phyloP scores from a whole-genome alignment of 2,888 invertebrate genomes.

The Apeira syringaria region DNA sequence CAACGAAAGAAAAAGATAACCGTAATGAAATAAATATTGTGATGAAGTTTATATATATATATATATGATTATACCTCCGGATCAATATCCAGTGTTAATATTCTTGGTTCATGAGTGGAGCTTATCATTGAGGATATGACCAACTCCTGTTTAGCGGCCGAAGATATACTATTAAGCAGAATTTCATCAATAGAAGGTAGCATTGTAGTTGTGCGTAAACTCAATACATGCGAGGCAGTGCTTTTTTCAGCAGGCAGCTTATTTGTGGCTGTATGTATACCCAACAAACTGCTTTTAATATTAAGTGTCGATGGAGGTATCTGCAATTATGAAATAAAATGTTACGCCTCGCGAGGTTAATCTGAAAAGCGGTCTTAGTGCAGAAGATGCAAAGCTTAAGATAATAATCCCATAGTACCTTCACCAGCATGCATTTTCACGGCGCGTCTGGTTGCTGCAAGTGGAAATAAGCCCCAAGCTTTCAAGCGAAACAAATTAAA shows the following conservation, averaged over 20 bases:
- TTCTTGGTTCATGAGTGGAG: slow-evolving; percentile 80
- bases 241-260: slow-evolving; percentile 75
- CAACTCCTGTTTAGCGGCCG: slow-evolving; percentile 84
- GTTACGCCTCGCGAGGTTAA: slow-evolving; percentile 66
- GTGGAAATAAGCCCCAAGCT: slow-evolving; percentile 68
- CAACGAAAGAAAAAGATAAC: slow-evolving; percentile 18
- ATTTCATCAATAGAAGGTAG: slow-evolving; percentile 84
- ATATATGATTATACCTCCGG: slow-evolving; percentile 82
- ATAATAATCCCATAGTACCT: slow-evolving; percentile 37
- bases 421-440: slow-evolving; percentile 40
- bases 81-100: slow-evolving; percentile 85
- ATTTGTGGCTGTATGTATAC: slow-evolving; percentile 73
- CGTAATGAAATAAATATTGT: slow-evolving; percentile 24
- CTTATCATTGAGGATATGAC: slow-evolving; percentile 78
- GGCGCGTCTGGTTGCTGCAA: slow-evolving; percentile 44
- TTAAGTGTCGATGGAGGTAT: slow-evolving; percentile 79
- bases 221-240: slow-evolving; percentile 83
- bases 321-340: slow-evolving; percentile 79
- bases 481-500: slow-evolving; percentile 79
- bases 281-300: slow-evolving; percentile 78
- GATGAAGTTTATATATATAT: slow-evolving; percentile 28
- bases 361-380: slow-evolving; percentile 53
- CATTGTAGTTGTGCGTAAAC: slow-evolving; percentile 82
- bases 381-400: slow-evolving; percentile 61
- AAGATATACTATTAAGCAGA: slow-evolving; percentile 85